Conservation (phyloP, 1,140 invertebrate species). For the Phthorimaea operculella region DNA sequence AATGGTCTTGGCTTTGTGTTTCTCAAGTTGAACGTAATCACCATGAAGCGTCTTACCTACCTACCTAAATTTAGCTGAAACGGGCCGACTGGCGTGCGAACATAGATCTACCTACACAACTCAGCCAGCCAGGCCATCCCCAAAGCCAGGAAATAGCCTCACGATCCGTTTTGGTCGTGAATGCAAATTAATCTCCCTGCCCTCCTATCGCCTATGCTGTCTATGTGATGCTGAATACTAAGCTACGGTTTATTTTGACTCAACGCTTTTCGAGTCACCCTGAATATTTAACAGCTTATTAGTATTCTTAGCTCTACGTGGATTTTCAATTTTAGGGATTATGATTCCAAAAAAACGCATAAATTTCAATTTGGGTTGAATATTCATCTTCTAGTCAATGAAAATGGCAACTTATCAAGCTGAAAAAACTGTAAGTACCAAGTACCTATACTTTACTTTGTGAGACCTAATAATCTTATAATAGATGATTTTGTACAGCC, state of each 20-base stretch:
- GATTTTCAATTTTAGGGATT: too few relatives aligned
- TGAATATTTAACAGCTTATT: neutral
- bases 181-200: slow-evolving; percentile 54
- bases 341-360: too few relatives aligned
- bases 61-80: neutral
- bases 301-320: neutral
- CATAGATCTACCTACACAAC: slow-evolving; percentile 10
- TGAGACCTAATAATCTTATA: too few relatives aligned
- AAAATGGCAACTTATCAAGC: too few relatives aligned
- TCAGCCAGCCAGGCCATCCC: slow-evolving; percentile 44
- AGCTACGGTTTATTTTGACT: slow-evolving; percentile 8
- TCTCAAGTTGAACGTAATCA: neutral
- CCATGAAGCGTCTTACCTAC: neutral
- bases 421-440: too few relatives aligned
- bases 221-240: slow-evolving; percentile 11
- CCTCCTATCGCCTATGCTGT: slow-evolving; percentile 26
- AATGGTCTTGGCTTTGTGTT: too few relatives aligned
- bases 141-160: slow-evolving; percentile 49
- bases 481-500: too few relatives aligned
- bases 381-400: too few relatives aligned
- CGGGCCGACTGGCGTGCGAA: neutral
- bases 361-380: too few relatives aligned
- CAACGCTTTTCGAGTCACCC: neutral
- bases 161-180: slow-evolving; percentile 53
- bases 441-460: too few relatives aligned